Percentiles rank a stretch among this genome's conserved stretches.
These are phyloP conservation scores for Cantharis rustica DNA, from an alignment of 2,888 invertebrate species.

Conservation along the genomic window DNA sequence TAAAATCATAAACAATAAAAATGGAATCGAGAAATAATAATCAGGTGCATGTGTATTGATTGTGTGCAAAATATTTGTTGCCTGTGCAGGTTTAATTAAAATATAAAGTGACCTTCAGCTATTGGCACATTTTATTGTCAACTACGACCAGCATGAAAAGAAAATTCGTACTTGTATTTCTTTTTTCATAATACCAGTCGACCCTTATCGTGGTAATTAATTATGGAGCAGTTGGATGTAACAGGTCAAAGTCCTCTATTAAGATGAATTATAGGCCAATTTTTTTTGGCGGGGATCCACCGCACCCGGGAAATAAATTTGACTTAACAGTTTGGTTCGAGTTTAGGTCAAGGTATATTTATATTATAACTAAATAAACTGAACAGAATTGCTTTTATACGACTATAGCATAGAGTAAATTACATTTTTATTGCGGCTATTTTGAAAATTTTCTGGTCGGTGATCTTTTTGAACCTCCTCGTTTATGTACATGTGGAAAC, in stretches of 20 bases:
- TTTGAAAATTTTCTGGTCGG: neutral
- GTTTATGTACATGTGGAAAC: neutral
- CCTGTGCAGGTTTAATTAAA: neutral
- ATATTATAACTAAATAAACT: neutral
- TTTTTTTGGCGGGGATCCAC: neutral
- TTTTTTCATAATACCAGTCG: neutral
- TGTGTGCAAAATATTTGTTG: neutral
- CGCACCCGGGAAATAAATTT: neutral
- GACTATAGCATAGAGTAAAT: neutral
- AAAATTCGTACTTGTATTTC: neutral
- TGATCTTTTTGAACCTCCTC: neutral
- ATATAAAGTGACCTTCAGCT: neutral
- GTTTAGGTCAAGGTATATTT: neutral
- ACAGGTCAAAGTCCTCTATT: too few relatives aligned
- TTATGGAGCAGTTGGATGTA: too few relatives aligned
- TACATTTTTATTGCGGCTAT: neutral
- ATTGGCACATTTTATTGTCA: neutral
- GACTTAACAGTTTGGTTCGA: neutral
- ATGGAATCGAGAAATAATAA: neutral
- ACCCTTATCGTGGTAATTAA: neutral
- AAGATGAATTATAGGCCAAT: neutral
- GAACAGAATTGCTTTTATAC: neutral
- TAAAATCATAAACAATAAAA: neutral
- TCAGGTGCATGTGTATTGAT: neutral
- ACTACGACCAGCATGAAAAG: neutral